Percentiles rank a stretch among this genome's conserved stretches.
These are phyloP conservation scores for Nannoperca australis DNA, from an alignment of 2,797 vertebrate species.

Conservation along the genomic window DNA sequence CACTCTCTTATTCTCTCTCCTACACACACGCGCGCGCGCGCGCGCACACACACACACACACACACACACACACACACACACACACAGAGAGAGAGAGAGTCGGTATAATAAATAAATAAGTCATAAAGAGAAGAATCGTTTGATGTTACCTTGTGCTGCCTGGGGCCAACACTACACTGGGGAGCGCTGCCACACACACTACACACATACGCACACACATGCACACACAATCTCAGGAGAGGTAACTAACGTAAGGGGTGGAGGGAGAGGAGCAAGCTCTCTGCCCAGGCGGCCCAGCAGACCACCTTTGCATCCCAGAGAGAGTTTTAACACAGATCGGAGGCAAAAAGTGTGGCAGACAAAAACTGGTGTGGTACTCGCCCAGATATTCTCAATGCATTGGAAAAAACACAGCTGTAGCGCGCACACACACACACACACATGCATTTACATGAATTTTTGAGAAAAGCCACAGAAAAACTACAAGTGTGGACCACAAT, in stretches of 20 bases:
- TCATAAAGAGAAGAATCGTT: constrained; percentile 81
- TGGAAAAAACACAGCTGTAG: not conserved
- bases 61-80: no score
- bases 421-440: not conserved
- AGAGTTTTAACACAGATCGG: constrained; percentile 27
- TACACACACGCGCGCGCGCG: constrained; percentile 37
- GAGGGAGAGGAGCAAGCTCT: constrained; percentile 54
- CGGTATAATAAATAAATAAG: constrained; percentile 79
- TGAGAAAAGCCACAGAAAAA: not conserved
- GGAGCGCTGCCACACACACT: constrained; percentile 67
- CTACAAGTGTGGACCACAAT: not conserved
- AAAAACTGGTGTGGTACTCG: constrained; percentile 23
- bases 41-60: no score
- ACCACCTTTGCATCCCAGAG: constrained; percentile 48
- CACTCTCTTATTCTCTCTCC: constrained; percentile 32
- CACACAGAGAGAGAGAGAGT: constrained; percentile 2
- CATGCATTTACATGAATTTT: not conserved
- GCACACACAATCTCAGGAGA: constrained; percentile 56
- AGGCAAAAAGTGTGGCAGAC: constrained; percentile 11
- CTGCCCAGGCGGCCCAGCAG: constrained; percentile 37
- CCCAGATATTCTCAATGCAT: not conserved
- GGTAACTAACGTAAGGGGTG: constrained; percentile 50
- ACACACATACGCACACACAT: constrained; percentile 31
- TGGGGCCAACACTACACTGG: constrained; percentile 82
- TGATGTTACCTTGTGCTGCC: constrained; percentile 85